Conservation (phyloP, 2,113 vertebrate species). For the Phylloscopus whistleri region DNA sequence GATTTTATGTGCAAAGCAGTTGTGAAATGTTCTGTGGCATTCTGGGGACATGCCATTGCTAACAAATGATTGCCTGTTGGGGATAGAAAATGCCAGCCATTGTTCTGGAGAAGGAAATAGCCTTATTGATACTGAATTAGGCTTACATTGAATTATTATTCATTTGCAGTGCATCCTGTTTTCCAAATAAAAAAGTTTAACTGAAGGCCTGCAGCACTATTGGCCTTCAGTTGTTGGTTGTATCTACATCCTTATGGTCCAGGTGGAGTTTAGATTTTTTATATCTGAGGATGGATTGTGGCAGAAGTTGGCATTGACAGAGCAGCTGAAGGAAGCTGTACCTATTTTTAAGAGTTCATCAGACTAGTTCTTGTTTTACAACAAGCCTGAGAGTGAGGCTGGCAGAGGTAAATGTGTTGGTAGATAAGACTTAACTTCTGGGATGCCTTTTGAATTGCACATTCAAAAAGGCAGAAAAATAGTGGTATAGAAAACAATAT, state of each 20-base stretch:
- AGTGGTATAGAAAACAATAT: not conserved
- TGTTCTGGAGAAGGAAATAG: constrained; percentile 65
- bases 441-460: not conserved
- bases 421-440: not conserved
- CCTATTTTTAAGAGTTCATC: not conserved
- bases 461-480: not conserved
- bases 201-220: not conserved
- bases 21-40: constrained; percentile 60
- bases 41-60: constrained; percentile 63
- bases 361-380: not conserved
- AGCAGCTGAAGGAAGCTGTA: not conserved
- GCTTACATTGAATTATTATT: constrained; percentile 50
- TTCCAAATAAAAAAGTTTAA: constrained; percentile 26
- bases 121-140: constrained; percentile 61
- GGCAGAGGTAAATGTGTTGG: not conserved
- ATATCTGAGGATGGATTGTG: not conserved
- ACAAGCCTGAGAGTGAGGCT: not conserved
- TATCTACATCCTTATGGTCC: not conserved
- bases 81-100: constrained; percentile 63
- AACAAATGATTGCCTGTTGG: constrained; percentile 56
- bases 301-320: not conserved
- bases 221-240: not conserved
- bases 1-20: constrained; percentile 54
- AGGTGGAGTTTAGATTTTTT: not conserved
- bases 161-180: constrained; percentile 30